Percentiles rank a stretch among this genome's conserved stretches.
phyloP scores from a whole-genome alignment of 2,797 vertebrate species.

The Apogon talboti region DNA sequence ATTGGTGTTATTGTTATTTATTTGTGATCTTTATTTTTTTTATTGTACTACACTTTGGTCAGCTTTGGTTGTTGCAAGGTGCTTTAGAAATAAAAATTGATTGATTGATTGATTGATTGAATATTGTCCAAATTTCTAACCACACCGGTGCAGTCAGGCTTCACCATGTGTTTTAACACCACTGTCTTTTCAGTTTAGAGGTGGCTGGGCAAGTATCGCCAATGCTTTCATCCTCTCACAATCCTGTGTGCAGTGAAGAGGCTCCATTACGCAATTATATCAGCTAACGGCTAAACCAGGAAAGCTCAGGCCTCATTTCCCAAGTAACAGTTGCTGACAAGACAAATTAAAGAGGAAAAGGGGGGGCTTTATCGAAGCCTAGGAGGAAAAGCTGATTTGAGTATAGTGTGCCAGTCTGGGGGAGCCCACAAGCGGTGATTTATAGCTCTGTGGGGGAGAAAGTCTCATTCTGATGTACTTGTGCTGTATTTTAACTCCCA shows the following conservation, averaged over 20 bases:
- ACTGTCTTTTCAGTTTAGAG: conserved; percentile 51
- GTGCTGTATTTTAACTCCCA: conserved; percentile 39
- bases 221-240: conserved; percentile 65
- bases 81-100: no score
- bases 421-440: conserved; percentile 37
- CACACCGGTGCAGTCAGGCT: conserved; percentile 23
- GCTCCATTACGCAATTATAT: conserved; percentile 74
- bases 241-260: conserved; percentile 63
- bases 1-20: no score
- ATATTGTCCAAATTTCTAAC: conserved; percentile 38
- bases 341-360: conserved; percentile 62
- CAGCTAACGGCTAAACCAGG: conserved; percentile 71
- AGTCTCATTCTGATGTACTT: conserved; percentile 42
- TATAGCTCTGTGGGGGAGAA: conserved; percentile 20
- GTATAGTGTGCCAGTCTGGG: conserved; percentile 33
- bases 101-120: no score
- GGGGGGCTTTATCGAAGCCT: conserved; percentile 46
- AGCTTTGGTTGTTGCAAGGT: no score
- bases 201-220: conserved; percentile 50
- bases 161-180: conserved; percentile 38
- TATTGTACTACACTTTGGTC: no score
- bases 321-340: conserved; percentile 74
- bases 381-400: conserved; percentile 48
- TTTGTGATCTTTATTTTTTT: no score
- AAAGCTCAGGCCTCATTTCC: conserved; percentile 71